Percentiles rank a stretch among this genome's conserved stretches.
Evolutionary conservation across 2,797 vertebrate species (phyloP).

Genomic region (Enteromius viviparus): DNA sequence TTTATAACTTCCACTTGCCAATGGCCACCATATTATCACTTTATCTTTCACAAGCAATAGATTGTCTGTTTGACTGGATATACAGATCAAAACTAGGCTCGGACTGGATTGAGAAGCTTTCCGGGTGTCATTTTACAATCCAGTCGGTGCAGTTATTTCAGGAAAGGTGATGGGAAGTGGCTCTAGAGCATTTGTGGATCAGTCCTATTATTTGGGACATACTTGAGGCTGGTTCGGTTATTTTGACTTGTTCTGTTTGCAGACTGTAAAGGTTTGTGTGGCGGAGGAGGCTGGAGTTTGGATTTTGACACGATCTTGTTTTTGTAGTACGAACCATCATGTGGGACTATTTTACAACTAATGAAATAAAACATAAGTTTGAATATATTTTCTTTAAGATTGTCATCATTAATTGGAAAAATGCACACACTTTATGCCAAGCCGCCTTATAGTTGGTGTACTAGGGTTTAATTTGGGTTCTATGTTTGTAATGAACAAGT

Average conservation of each 20-base stretch:
- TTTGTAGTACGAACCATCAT: constrained; percentile 64
- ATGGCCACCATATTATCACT: background rate
- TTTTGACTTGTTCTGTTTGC: constrained; percentile 17
- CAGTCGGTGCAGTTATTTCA: background rate
- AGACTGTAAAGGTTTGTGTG: constrained; percentile 14
- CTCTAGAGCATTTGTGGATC: constrained; percentile 14
- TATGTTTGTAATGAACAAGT: background rate
- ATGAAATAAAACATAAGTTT: constrained; percentile 72
- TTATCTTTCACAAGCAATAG: constrained; percentile 27
- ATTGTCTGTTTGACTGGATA: background rate
- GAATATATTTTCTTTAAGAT: constrained; percentile 63
- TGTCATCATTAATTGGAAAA: constrained; percentile 32
- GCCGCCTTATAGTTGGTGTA: background rate
- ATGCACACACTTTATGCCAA: background rate
- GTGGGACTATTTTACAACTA: constrained; percentile 71
- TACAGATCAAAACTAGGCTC: background rate
- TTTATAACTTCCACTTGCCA: background rate
- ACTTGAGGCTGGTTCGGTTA: constrained; percentile 2
- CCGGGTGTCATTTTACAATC: background rate
- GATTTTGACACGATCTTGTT: constrained; percentile 56
- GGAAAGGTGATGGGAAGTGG: background rate
- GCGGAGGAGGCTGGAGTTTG: constrained; percentile 18
- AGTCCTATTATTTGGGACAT: background rate
- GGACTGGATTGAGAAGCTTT: constrained; percentile 7
- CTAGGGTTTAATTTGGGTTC: background rate